A percentile compares a stretch with the other conserved stretches of the same genome.
Conservation (phyloP, 2,797 vertebrate species). For the Anisognathus igniventris region DNA sequence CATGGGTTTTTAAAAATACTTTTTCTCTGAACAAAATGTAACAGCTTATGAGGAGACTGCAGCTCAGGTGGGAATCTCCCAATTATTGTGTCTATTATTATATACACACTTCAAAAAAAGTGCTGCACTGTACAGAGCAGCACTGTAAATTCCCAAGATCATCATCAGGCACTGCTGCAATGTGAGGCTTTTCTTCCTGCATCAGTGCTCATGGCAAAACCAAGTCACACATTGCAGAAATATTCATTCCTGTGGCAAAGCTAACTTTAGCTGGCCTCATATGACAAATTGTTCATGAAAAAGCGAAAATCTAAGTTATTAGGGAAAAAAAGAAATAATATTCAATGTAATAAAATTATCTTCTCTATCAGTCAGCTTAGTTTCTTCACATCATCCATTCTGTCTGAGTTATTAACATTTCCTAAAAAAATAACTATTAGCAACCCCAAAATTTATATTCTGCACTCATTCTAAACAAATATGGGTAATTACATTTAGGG, state of each 20-base stretch:
- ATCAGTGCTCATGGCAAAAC: neutral
- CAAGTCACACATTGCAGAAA: neutral
- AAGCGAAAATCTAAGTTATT: neutral
- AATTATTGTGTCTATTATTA: neutral
- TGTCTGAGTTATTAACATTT: conserved; percentile 20
- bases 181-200: neutral
- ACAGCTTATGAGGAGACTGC: neutral
- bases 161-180: neutral
- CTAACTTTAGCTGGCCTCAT: neutral
- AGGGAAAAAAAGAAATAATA: neutral
- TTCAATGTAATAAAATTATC: neutral
- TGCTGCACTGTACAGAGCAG: neutral
- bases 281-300: neutral
- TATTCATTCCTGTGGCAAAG: neutral
- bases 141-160: neutral
- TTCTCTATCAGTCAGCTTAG: neutral
- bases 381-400: neutral
- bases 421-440: conserved; percentile 35
- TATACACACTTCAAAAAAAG: neutral
- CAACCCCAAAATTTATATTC: conserved; percentile 39
- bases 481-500: conserved; percentile 57
- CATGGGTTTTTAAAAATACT: neutral
- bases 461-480: conserved; percentile 59
- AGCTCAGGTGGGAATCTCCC: neutral
- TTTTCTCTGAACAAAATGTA: neutral